These are phyloP conservation scores for Synanthedon andrenaeformis DNA, from an alignment of 2,888 invertebrate genomes.

Conservation along the genomic window DNA sequence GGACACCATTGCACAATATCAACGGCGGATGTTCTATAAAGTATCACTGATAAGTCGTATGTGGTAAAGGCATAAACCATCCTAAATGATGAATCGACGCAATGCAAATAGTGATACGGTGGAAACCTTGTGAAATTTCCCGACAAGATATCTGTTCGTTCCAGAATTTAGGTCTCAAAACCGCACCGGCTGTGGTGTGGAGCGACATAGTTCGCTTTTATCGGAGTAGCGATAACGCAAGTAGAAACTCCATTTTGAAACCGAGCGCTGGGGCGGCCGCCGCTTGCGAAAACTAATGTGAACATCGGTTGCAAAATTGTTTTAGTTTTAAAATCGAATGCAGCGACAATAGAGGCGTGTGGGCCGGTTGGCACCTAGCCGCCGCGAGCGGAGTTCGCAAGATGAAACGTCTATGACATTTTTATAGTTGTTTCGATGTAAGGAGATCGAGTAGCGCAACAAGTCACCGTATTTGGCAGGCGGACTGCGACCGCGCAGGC, in stretches of 20 bases:
- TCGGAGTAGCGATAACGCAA: slow-evolving; percentile 65
- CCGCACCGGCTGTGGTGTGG: slow-evolving; percentile 38
- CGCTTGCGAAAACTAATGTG: slow-evolving; percentile 72
- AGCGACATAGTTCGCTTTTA: slow-evolving; percentile 48
- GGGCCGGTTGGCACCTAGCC: slow-evolving; percentile 7
- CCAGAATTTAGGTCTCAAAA: slow-evolving; percentile 60
- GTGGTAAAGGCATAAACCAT: background rate
- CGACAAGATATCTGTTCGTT: slow-evolving; percentile 12
- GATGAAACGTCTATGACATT: slow-evolving; percentile 8
- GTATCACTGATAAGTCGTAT: slow-evolving; percentile 33
- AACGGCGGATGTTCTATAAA: slow-evolving; percentile 38
- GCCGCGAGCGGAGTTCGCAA: slow-evolving; percentile 8
- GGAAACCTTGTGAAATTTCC: slow-evolving; percentile 9
- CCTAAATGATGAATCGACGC: slow-evolving; percentile 7
- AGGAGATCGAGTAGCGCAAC: slow-evolving; percentile 53
- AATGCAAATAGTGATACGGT: slow-evolving; percentile 9
- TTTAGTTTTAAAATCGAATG: slow-evolving; percentile 64
- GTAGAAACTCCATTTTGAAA: slow-evolving; percentile 64
- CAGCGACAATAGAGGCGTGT: slow-evolving; percentile 32
- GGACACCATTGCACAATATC: slow-evolving; percentile 42
- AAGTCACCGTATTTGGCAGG: slow-evolving; percentile 51
- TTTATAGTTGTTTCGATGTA: slow-evolving; percentile 16
- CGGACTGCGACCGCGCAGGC: slow-evolving; percentile 27
- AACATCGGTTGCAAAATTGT: slow-evolving; percentile 69
- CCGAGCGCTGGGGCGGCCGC: slow-evolving; percentile 67